A percentile compares a stretch with the other conserved stretches of the same genome.
phyloP scores from a whole-genome alignment of 2,797 vertebrate species.

The Chiloscyllium punctatum region DNA sequence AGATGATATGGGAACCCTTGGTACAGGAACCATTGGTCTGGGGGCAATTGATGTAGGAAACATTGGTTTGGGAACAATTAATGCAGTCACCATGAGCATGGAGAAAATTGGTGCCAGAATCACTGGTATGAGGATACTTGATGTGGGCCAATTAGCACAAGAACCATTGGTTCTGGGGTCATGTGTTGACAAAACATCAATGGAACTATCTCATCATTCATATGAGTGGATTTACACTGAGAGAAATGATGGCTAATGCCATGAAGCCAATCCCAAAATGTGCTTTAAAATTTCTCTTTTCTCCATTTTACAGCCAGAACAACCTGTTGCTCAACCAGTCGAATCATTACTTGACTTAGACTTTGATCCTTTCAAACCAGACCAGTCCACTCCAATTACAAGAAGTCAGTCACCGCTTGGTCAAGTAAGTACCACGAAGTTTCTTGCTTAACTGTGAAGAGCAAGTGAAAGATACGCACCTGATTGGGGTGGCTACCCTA shows the following conservation, averaged over 20 bases:
- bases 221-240: not conserved
- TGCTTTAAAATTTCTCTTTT: slow-evolving; percentile 35
- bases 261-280: not conserved
- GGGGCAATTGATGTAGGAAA: not conserved
- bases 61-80: not conserved
- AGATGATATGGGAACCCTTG: too few relatives aligned
- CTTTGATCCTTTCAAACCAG: slow-evolving; percentile 89
- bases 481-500: not conserved
- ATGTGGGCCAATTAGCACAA: too few relatives aligned
- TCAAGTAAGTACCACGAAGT: slow-evolving; percentile 63
- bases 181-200: not conserved
- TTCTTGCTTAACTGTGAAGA: not conserved
- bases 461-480: too few relatives aligned
- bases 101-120: not conserved
- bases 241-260: not conserved
- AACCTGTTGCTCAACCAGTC: slow-evolving; percentile 62
- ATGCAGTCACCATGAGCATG: too few relatives aligned
- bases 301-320: slow-evolving; percentile 68
- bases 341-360: slow-evolving; percentile 89
- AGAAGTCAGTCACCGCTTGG: slow-evolving; percentile 77
- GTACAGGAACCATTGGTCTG: not conserved
- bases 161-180: too few relatives aligned
- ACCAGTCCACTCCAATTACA: slow-evolving; percentile 53
- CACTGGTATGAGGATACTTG: too few relatives aligned
- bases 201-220: not conserved